A percentile compares a stretch with the other conserved stretches of the same genome.
Conservation (phyloP, 2,797 vertebrate species). For the Arvicola amphibius region DNA sequence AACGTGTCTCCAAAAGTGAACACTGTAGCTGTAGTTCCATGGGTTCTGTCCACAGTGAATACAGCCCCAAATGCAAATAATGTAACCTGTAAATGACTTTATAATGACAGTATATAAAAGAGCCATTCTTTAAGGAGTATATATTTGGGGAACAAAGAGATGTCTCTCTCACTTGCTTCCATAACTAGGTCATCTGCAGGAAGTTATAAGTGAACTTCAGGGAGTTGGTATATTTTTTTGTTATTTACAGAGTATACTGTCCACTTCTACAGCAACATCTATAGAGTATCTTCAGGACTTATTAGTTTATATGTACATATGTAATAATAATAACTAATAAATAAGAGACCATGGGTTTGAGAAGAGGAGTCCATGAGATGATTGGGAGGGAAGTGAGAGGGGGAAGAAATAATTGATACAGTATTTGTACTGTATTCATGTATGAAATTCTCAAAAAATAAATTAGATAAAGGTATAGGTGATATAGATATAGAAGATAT, state of each 20-base stretch:
- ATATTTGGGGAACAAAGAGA: background rate
- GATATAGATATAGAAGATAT: too few relatives aligned
- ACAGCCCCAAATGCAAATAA: background rate
- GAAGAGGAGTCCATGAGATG: background rate
- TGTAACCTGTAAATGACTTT: background rate
- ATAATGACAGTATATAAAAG: background rate
- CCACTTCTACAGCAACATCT: background rate
- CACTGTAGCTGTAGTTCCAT: background rate
- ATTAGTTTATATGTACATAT: too few relatives aligned
- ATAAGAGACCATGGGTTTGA: background rate
- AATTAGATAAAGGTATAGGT: background rate
- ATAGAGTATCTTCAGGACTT: background rate
- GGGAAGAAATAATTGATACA: too few relatives aligned
- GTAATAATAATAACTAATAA: background rate
- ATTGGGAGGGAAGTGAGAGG: background rate
- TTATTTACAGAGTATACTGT: background rate
- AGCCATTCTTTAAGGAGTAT: background rate
- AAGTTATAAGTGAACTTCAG: background rate
- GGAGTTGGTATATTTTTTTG: background rate
- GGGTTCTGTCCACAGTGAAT: background rate
- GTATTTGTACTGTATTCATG: background rate
- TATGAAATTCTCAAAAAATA: background rate
- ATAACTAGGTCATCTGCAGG: background rate
- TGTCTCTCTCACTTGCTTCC: background rate
- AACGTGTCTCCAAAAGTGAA: background rate